Base-by-base conservation (phyloP, 64 coral and sea anemone genomes). In the Acropora tenuis region DNA sequence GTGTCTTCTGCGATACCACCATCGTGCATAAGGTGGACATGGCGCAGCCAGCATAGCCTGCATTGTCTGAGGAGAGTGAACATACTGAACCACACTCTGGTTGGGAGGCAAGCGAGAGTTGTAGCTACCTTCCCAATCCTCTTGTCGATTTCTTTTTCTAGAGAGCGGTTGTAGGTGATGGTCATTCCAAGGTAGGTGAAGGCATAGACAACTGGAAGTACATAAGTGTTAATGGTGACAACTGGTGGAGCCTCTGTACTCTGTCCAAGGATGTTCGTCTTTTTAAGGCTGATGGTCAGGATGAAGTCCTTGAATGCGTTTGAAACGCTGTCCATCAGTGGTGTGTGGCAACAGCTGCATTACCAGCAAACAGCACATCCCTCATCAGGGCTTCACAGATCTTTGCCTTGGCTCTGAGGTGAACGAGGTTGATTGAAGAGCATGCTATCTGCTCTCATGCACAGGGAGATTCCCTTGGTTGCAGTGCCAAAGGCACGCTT, bases 181-280 rank as follows among this genome's bases (percentile, higher is more conserved):
- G 88, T 90, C 5, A 60, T 80, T 0, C 77, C 77, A 49, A 71
- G 76, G 78, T 72, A 90, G 2, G 88, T 72, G 60, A 90, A 80
- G 45, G 80, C 55, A 16, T 80, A 77, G 76, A 90, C 77, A 3
- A 90, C 88, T 1, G 80, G 41, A 11, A 80, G 58, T 13, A 80
- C 43, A 43, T 80, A 50, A 16, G 48, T 10, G 59, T 77, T 9
- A 12, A 71, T 90, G 88, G 13, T 90, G 88, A 79, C 67, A 3
- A 47, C 9, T 12, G 55, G 73, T 76, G 48, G 15, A 5, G 48
- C 53, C 8, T 46, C 43, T n/a, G 46, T n/a, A 41, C 77, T n/a
- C 8, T 89, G 88, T 18, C 55, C 76, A 57, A 80, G 15, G 4
- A 53, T 13, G 3, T 58, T 57, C 5, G 50, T 80, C 78, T 80